phyloP scores from a whole-genome alignment of 23 tunicate species.

The Pegea sp. region DNA sequence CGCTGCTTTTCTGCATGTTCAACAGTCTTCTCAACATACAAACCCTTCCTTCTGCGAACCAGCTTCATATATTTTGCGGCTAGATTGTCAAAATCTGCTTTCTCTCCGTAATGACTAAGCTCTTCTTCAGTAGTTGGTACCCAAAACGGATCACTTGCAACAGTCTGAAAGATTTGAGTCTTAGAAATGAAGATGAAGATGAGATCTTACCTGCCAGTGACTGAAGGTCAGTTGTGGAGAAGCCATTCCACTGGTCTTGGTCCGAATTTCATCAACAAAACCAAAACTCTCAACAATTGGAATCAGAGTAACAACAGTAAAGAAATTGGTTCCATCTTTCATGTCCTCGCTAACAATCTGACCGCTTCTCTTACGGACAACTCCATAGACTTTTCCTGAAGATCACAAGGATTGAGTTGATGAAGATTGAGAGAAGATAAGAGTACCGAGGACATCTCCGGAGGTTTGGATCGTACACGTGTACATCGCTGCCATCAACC shows the following conservation, averaged over 20 bases:
- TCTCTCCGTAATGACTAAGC: constrained; percentile 87
- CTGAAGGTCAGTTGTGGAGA: constrained; percentile 92
- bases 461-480: constrained; percentile 89
- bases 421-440: neutral
- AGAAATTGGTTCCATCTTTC: constrained; percentile 80
- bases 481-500: constrained; percentile 96
- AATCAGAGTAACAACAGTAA: constrained; percentile 47
- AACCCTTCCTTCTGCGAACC: constrained; percentile 75
- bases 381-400: constrained; percentile 86
- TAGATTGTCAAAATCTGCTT: constrained; percentile 81
- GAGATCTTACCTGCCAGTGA: constrained; percentile 91
- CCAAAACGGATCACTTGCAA: constrained; percentile 90
- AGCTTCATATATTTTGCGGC: constrained; percentile 79
- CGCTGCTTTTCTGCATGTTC: constrained; percentile 95
- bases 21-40: constrained; percentile 84
- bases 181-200: too few relatives aligned
- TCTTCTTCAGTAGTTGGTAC: constrained; percentile 98
- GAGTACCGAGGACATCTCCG: constrained; percentile 77
- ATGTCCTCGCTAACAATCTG: constrained; percentile 74
- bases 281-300: constrained; percentile 92
- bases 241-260: constrained; percentile 83
- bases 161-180: constrained; percentile 11
- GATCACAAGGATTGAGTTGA: neutral
- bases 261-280: constrained; percentile 75
- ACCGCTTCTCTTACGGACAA: constrained; percentile 74